A percentile compares a stretch with the other conserved stretches of the same genome.
Conservation (phyloP, 2,888 invertebrate genomes). For the Andricus quercusramuli region DNA sequence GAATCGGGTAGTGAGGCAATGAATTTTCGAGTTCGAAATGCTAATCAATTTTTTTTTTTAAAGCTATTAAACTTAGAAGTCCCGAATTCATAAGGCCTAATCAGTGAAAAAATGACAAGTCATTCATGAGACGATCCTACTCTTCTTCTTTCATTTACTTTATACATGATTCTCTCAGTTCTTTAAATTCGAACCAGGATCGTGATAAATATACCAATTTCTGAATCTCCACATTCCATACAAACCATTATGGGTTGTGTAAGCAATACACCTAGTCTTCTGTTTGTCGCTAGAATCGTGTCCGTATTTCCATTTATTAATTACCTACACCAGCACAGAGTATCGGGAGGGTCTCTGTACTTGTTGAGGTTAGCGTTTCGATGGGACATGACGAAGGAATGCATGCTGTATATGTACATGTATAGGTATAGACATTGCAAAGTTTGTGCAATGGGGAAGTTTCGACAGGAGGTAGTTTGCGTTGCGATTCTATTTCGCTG, state of each 20-base stretch:
- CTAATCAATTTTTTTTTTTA: no score
- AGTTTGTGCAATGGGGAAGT: slow-evolving; percentile 55
- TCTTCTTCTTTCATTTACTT: no score
- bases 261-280: slow-evolving; percentile 35
- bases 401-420: slow-evolving; percentile 47
- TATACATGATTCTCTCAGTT: no score
- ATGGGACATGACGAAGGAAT: slow-evolving; percentile 43
- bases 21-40: no score
- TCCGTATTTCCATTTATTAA: slow-evolving; percentile 52
- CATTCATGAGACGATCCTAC: no score
- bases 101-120: no score
- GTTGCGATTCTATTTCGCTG: slow-evolving; percentile 48
- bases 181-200: no score
- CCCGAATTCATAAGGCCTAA: no score
- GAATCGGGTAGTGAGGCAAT: no score
- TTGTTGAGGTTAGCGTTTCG: slow-evolving; percentile 8
- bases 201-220: no score
- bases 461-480: slow-evolving; percentile 50
- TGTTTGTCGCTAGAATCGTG: slow-evolving; percentile 45
- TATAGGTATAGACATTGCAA: slow-evolving; percentile 51
- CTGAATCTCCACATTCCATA: not conserved
- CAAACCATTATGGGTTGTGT: not conserved
- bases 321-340: slow-evolving; percentile 5
- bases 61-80: no score
- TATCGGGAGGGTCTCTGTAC: not conserved